Base-by-base conservation (phyloP, 2,888 invertebrate species). In the Trachelus stipa region DNA sequence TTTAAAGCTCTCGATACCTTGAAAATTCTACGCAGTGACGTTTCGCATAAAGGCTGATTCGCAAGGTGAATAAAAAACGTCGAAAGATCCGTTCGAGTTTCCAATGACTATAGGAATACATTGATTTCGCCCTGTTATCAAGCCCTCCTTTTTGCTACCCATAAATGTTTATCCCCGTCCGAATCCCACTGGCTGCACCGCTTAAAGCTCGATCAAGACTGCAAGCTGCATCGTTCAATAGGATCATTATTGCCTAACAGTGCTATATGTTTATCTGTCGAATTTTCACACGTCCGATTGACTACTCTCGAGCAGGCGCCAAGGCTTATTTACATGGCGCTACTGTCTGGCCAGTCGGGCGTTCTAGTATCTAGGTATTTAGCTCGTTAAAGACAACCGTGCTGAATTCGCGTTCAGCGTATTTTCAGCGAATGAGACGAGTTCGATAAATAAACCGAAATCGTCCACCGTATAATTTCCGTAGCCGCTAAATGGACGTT, bases 271-370 rank as follows among this genome's bases (percentile, higher is more conserved):
- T 34, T 71, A 33, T 71, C 31, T 12, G 33, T 30, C 31, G 31
- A 71, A 71, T 71, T 71, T 71, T 71, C 71, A 71, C 71, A 71
- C 71, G 71, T 71, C 23, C 71, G 71, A 71, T 71, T 71, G 71
- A 56, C 56, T 56, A 56, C 31, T 31, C 12, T 31, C 31, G 71
- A 31, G 33, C 31, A 71, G 71, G 71, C 71, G 71, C 71, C 71
- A 34, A 31, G 71, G 71, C 56, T 71, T 71, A 71, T 71, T 71
- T 71, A 71, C 71, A 71, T 71, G 71, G 71, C 71, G 71, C 71
- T 34, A n/a, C 71, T 71, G 71, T 71, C 71, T 71, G 33, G 71
- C 31, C 33, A 33, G 71, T 71, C 34, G 34, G 34, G 31, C 71
- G 15, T 71, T 31, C 34, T 34, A 34, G 71, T 34, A 34, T 31